Conservation (phyloP, 2,888 invertebrate species). For the Euphydryas editha region DNA sequence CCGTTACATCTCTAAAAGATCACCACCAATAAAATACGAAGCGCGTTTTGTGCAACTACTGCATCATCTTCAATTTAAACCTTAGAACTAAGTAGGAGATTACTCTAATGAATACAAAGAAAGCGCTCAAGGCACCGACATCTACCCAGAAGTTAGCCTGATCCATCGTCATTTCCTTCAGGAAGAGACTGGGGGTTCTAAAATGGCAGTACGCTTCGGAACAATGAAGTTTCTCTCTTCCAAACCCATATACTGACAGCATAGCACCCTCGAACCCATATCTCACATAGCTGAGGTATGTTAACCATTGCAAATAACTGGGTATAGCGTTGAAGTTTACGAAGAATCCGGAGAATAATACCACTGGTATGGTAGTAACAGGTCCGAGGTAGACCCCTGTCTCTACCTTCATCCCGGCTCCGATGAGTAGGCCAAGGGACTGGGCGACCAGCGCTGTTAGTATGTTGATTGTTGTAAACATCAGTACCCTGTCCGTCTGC, state of each 20-base stretch:
- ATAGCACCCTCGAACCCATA: slow-evolving; percentile 97
- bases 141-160: slow-evolving; percentile 91
- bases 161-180: slow-evolving; percentile 93
- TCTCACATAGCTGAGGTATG: slow-evolving; percentile 93
- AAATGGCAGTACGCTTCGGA: slow-evolving; percentile 92
- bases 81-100: slow-evolving; percentile 92
- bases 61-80: slow-evolving; percentile 87
- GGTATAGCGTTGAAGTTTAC: slow-evolving; percentile 96
- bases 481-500: slow-evolving; percentile 91
- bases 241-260: slow-evolving; percentile 95
- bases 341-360: slow-evolving; percentile 97
- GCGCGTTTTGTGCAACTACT: slow-evolving; percentile 59
- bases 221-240: slow-evolving; percentile 92
- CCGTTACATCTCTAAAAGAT: slow-evolving; percentile 22
- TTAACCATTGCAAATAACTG: slow-evolving; percentile 93
- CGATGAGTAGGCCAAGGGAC: slow-evolving; percentile 95
- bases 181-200: slow-evolving; percentile 90
- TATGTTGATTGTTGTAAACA: slow-evolving; percentile 89
- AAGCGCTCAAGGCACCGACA: slow-evolving; percentile 90
- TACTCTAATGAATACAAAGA: slow-evolving; percentile 91
- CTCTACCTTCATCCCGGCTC: slow-evolving; percentile 95
- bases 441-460: slow-evolving; percentile 96
- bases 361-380: slow-evolving; percentile 94
- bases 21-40: slow-evolving; percentile 43
- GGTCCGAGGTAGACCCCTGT: slow-evolving; percentile 92